Conservation (phyloP, 2,797 vertebrate species). For the Rhyacichthys aspro region DNA sequence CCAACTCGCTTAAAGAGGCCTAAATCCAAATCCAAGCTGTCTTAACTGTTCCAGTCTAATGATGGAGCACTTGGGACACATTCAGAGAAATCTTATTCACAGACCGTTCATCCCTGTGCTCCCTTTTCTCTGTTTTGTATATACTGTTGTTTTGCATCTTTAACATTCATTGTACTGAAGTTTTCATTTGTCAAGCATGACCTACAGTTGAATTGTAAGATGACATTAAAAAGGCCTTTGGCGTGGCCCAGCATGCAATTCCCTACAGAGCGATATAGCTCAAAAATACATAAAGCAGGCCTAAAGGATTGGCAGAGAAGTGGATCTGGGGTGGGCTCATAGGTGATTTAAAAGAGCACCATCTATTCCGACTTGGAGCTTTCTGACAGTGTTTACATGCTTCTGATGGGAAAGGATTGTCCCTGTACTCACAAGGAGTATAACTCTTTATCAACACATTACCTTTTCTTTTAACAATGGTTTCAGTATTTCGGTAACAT, state of each 20-base stretch:
- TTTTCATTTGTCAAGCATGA: slow-evolving; percentile 32
- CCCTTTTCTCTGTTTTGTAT: slow-evolving; percentile 41
- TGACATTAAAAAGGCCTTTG: slow-evolving; percentile 68
- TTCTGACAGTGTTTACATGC: slow-evolving; percentile 69
- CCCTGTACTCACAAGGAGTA: slow-evolving; percentile 45
- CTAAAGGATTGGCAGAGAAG: slow-evolving; percentile 62
- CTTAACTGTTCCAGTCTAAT: slow-evolving; percentile 60
- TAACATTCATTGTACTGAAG: slow-evolving; percentile 5
- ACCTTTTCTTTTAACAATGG: slow-evolving; percentile 53
- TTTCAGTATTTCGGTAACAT: slow-evolving; percentile 31
- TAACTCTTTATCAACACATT: slow-evolving; percentile 67
- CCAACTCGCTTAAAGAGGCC: slow-evolving; percentile 65
- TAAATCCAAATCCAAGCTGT: slow-evolving; percentile 72
- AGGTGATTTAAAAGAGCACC: slow-evolving; percentile 57
- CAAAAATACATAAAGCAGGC: slow-evolving; percentile 72
- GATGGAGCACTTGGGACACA: slow-evolving; percentile 66
- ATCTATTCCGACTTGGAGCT: slow-evolving; percentile 51
- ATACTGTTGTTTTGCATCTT: slow-evolving; percentile 36
- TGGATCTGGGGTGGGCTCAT: slow-evolving; percentile 55
- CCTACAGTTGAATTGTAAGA: slow-evolving; percentile 37
- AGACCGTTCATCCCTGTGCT: slow-evolving; percentile 43
- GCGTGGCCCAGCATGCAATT: slow-evolving; percentile 32
- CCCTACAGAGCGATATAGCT: slow-evolving; percentile 49
- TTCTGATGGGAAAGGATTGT: slow-evolving; percentile 61
- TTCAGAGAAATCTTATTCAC: slow-evolving; percentile 44